phyloP scores from a whole-genome alignment of 1,140 invertebrate species.

The Microplitis mediator region DNA sequence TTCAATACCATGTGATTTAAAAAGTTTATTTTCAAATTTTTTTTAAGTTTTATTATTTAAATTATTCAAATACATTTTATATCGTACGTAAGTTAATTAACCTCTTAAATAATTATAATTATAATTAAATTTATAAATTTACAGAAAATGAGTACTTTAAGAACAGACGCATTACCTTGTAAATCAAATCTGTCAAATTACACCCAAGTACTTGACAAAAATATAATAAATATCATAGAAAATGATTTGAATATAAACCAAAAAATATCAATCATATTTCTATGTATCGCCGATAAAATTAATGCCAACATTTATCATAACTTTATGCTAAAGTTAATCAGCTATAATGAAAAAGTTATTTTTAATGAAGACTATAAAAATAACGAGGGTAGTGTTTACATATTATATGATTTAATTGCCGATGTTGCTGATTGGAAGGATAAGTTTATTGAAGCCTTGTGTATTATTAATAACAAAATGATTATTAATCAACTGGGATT shows the following conservation, averaged over 20 bases:
- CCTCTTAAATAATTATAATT: neutral
- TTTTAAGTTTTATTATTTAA: too few relatives aligned
- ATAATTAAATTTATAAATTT: neutral
- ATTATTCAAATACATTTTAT: neutral
- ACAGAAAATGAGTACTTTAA: neutral
- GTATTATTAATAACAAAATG: conserved; percentile 1
- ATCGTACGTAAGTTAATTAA: neutral
- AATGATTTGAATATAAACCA: neutral
- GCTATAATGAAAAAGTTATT: neutral
- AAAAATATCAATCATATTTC: neutral
- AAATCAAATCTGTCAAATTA: neutral
- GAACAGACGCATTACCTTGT: neutral
- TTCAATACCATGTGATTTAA: too few relatives aligned
- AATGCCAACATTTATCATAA: too few relatives aligned
- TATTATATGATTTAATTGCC: neutral
- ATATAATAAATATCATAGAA: neutral
- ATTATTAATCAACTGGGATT: neutral
- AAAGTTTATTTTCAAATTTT: too few relatives aligned
- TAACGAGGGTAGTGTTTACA: neutral
- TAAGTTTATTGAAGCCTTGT: conserved; percentile 20
- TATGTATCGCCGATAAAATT: too few relatives aligned
- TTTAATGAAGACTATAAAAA: neutral
- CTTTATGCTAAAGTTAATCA: neutral
- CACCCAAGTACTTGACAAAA: neutral
- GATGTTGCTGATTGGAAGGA: conserved; percentile 9